These are phyloP conservation scores for Alcis repandata DNA, from an alignment of 2,888 invertebrate species.

Conservation along the genomic window DNA sequence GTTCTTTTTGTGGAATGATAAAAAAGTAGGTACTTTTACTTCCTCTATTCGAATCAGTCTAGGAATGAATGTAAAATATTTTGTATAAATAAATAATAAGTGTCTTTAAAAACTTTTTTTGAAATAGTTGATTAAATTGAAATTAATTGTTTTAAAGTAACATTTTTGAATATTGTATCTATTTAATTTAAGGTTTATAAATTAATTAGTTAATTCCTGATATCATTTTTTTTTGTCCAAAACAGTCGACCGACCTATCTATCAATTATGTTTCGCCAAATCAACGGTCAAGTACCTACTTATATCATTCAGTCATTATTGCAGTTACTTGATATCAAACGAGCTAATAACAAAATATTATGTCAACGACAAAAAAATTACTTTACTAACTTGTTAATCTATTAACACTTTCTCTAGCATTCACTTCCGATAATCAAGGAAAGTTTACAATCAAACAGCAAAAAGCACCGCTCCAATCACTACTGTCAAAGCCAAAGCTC, in stretches of 20 bases:
- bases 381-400: not conserved
- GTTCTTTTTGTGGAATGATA: conserved; percentile 7
- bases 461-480: conserved; percentile 41
- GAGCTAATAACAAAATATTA: too few relatives aligned
- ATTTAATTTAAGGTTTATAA: too few relatives aligned
- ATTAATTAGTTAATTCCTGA: too few relatives aligned
- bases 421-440: not conserved
- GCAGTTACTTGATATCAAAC: too few relatives aligned
- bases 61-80: not conserved
- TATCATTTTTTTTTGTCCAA: too few relatives aligned
- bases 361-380: not conserved
- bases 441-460: not conserved
- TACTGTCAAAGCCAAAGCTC: conserved; percentile 18
- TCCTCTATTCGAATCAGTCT: not conserved
- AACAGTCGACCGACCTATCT: too few relatives aligned
- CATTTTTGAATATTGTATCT: too few relatives aligned
- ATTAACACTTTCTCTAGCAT: not conserved
- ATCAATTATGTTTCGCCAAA: too few relatives aligned
- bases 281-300: too few relatives aligned
- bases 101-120: not conserved
- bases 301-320: too few relatives aligned
- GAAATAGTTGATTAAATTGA: too few relatives aligned
- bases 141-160: not conserved
- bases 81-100: not conserved
- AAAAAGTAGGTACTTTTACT: conserved; percentile 5